A percentile compares a stretch with the other conserved stretches of the same genome.
phyloP scores from a whole-genome alignment of 2,888 invertebrate genomes.

The Torymus aiolomorphi region DNA sequence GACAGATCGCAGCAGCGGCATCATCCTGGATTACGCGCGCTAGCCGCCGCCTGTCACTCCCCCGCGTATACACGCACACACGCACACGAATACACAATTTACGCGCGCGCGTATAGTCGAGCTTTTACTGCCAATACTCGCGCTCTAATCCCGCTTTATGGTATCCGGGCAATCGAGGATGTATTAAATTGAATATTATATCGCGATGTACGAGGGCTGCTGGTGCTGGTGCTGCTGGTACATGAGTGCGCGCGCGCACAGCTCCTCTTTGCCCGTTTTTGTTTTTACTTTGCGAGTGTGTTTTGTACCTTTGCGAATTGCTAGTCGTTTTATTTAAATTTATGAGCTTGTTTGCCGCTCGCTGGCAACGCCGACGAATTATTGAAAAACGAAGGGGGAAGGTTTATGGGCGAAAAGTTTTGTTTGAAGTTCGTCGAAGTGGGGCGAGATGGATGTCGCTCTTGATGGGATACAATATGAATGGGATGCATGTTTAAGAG shows the following conservation, averaged over 20 bases:
- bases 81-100: neutral
- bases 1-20: slow-evolving; percentile 65
- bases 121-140: slow-evolving; percentile 62
- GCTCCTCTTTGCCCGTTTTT: neutral
- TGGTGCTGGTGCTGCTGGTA: neutral
- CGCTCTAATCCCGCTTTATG: slow-evolving; percentile 55
- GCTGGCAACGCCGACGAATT: slow-evolving; percentile 21
- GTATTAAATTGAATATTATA: slow-evolving; percentile 54
- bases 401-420: no score
- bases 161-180: slow-evolving; percentile 50
- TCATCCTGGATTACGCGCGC: slow-evolving; percentile 59
- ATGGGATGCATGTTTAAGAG: no score
- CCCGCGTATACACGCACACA: neutral
- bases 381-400: neutral
- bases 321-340: slow-evolving; percentile 41
- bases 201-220: slow-evolving; percentile 16
- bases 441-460: no score
- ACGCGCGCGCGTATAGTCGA: slow-evolving; percentile 18
- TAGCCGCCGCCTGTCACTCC: slow-evolving; percentile 54
- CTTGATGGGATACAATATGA: no score
- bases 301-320: neutral
- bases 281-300: neutral
- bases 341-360: slow-evolving; percentile 42
- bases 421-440: no score
- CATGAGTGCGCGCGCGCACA: neutral